These are phyloP conservation scores for Mormyrus hasselquistii DNA, from an alignment of 2,797 vertebrate species.

Conservation along the genomic window DNA sequence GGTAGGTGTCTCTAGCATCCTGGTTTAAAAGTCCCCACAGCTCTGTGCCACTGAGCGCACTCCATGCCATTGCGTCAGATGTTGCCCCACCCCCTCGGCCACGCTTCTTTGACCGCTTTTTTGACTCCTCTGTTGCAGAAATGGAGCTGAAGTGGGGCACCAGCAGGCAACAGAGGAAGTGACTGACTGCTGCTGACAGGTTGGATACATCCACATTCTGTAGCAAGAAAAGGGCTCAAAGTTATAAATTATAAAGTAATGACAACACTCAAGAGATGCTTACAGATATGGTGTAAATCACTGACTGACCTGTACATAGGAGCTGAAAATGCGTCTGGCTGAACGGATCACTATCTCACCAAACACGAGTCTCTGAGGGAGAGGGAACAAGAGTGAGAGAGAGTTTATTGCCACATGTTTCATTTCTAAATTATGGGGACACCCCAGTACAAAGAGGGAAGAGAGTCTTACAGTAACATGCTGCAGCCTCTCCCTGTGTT, in stretches of 20 bases:
- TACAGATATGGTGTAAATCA: neutral
- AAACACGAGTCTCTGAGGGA: slow-evolving; percentile 54
- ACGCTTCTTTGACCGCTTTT: slow-evolving; percentile 63
- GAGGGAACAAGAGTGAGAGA: slow-evolving; percentile 9
- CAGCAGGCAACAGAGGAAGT: slow-evolving; percentile 72
- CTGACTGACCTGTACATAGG: slow-evolving; percentile 63
- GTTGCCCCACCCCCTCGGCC: slow-evolving; percentile 46
- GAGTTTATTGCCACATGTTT: neutral
- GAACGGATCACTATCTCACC: slow-evolving; percentile 65
- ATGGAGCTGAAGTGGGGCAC: slow-evolving; percentile 55
- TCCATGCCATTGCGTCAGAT: slow-evolving; percentile 48
- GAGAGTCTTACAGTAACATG: slow-evolving; percentile 61
- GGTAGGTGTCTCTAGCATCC: slow-evolving; percentile 64
- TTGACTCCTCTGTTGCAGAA: slow-evolving; percentile 50
- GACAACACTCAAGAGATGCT: neutral
- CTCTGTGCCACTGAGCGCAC: slow-evolving; percentile 53
- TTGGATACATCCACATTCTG: slow-evolving; percentile 67
- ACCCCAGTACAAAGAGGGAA: neutral
- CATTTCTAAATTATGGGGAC: neutral
- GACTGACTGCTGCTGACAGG: slow-evolving; percentile 67
- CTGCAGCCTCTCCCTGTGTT: slow-evolving; percentile 59
- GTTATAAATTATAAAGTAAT: neutral
- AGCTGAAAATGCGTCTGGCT: slow-evolving; percentile 62
- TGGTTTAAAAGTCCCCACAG: slow-evolving; percentile 68
- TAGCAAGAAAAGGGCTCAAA: slow-evolving; percentile 21